Conservation (phyloP, 2,113 vertebrate species). For the Thamnaconus septentrionalis region DNA sequence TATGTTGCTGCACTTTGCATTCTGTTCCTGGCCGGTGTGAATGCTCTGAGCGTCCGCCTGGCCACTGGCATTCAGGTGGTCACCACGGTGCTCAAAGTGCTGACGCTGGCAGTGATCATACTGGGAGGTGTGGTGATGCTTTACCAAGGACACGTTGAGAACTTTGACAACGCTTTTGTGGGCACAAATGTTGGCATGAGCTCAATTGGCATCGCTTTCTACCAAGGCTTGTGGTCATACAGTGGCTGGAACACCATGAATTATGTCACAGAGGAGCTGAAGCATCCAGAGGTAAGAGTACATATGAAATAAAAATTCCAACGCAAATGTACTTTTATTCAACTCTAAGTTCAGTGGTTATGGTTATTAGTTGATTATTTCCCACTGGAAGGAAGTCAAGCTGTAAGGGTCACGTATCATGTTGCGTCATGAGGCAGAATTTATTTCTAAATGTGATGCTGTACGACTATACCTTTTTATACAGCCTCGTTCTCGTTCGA, state of each 20-base stretch:
- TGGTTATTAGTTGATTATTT: too few species aligned
- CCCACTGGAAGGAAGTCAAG: too few species aligned
- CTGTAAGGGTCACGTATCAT: too few species aligned
- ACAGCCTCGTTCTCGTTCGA: too few species aligned
- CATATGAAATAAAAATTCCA: too few species aligned
- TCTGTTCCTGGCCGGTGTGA: constrained; percentile 73
- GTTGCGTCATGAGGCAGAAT: too few species aligned
- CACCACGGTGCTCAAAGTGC: constrained; percentile 78
- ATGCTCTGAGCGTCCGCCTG: constrained; percentile 80
- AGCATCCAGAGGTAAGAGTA: constrained; percentile 78
- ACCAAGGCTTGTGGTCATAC: constrained; percentile 88
- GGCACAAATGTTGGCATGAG: constrained; percentile 70
- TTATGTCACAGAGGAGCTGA: constrained; percentile 83
- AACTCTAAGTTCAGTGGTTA: too few species aligned
- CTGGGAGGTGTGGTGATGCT: constrained; percentile 74
- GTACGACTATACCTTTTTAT: too few species aligned
- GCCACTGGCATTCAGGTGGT: constrained; percentile 77
- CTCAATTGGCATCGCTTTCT: constrained; percentile 81
- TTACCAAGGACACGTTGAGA: constrained; percentile 68
- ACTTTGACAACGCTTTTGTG: constrained; percentile 79
- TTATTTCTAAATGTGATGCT: too few species aligned
- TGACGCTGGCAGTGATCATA: constrained; percentile 75
- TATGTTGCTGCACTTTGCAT: constrained; percentile 78
- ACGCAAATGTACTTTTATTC: too few species aligned
- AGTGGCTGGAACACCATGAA: constrained; percentile 89